Evolutionary conservation across 1,140 invertebrate species (phyloP).

Genomic region (Lepidurus apus): DNA sequence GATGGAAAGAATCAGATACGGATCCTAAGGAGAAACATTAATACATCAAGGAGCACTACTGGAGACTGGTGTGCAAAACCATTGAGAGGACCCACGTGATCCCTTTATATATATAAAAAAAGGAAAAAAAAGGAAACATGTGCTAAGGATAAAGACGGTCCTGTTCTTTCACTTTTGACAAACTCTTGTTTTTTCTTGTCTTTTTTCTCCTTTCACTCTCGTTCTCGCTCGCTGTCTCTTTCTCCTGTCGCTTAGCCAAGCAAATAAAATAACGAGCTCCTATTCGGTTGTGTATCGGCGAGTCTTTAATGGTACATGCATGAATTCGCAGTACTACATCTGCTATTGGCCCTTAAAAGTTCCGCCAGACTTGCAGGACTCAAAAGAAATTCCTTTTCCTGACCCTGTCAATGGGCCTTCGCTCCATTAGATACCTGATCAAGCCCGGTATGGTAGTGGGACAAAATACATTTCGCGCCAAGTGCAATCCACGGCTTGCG

Average conservation of each 20-base stretch:
- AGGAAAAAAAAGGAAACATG: background rate
- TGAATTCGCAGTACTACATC: background rate
- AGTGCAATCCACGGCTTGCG: too few relatives aligned
- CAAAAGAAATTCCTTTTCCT: background rate
- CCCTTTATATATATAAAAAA: background rate
- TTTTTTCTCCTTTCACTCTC: background rate
- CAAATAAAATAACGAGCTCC: conserved; percentile 8
- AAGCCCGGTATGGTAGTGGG: background rate
- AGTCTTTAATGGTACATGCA: background rate
- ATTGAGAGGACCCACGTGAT: background rate
- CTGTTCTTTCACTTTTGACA: background rate
- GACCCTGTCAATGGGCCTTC: background rate
- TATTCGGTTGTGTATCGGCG: background rate
- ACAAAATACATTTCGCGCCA: too few relatives aligned
- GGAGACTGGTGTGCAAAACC: conserved; percentile 3
- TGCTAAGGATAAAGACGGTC: background rate
- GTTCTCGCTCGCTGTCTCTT: background rate
- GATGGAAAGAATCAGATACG: background rate
- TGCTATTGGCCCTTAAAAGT: conserved; percentile 10
- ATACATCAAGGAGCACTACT: background rate
- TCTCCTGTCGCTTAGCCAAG: background rate
- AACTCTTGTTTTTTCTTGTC: background rate
- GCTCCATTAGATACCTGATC: conserved; percentile 7
- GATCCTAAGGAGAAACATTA: background rate
- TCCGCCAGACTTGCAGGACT: background rate